Base-by-base conservation (phyloP, 2,797 vertebrate species). In the Centropyge bicolor region DNA sequence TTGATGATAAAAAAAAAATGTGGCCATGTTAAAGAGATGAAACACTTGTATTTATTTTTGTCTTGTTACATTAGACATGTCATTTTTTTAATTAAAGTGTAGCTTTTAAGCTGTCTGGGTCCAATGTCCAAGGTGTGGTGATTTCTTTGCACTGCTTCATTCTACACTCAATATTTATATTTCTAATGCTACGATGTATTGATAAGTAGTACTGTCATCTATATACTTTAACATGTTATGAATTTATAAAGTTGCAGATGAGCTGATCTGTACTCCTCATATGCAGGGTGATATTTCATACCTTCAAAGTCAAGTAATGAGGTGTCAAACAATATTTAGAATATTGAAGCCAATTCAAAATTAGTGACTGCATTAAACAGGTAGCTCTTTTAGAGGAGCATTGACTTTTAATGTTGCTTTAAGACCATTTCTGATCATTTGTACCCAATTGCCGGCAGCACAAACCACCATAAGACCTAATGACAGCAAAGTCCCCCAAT, bases 1-100 rank as follows among this genome's bases (percentile, higher is more conserved):
- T 94, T 89, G 78, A 90, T 64, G 78, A 91, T 83, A 54, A n/a
- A 43, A 46, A 62, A 62, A 77, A 77, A 74, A 55, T 66, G 85
- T 92, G 92, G 91, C 91, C 87, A 92, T 95, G 90, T 94, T 95
- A 93, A 88, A 91, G 84, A 92, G 88, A 93, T 89, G 46, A 96
- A 95, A 96, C 94, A 92, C 91, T 92, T 97, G 94, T 97, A 97
- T 98, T 97, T 98, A 96, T 98, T 97, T 97, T 96, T 96, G 91
- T 95, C 93, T 93, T 94, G 92, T 92, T 91, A 88, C 81, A 85
- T 93, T 93, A 92, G 90, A 95, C 82, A 74, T 91, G 88, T 94
- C 83, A 74, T 91, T 94, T 95, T 95, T 94, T 93, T 91, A 88
- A 95, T 92, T 94, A 94, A 95, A 95, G 90, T 73, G 7, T 92